Evolutionary conservation across 2,113 vertebrate species (phyloP).

Genomic region (Corydoras sp.): DNA sequence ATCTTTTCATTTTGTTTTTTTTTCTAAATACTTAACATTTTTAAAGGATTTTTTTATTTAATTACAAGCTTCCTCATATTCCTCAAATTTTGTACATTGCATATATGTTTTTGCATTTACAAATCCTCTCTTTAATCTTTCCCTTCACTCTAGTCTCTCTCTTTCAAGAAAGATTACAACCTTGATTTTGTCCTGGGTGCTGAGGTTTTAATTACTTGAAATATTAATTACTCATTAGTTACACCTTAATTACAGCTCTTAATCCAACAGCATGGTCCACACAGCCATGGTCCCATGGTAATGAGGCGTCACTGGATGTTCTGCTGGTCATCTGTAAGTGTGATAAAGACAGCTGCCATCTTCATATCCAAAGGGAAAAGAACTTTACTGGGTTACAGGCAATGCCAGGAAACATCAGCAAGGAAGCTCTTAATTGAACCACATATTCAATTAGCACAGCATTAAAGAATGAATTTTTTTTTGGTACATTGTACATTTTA

Average conservation of each 20-base stretch:
- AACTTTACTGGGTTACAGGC: not conserved
- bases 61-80: too few relatives aligned
- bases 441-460: not conserved
- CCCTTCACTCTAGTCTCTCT: slow-evolving; percentile 1
- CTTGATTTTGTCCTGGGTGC: slow-evolving; percentile 19
- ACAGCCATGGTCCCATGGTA: slow-evolving; percentile 18
- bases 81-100: too few relatives aligned
- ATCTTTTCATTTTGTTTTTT: slow-evolving; percentile 6
- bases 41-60: not conserved
- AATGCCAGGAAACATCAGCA: not conserved
- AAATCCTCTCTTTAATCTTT: too few relatives aligned
- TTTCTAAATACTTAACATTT: not conserved
- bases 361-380: not conserved
- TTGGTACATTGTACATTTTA: not conserved
- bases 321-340: slow-evolving; percentile 15
- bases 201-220: slow-evolving; percentile 35
- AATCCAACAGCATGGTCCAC: slow-evolving; percentile 15
- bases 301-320: slow-evolving; percentile 14
- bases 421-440: not conserved
- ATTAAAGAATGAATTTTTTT: not conserved
- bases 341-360: slow-evolving; percentile 24
- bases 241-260: slow-evolving; percentile 34
- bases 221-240: slow-evolving; percentile 24
- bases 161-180: slow-evolving; percentile 16
- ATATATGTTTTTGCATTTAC: too few relatives aligned